These are phyloP conservation scores for Cichladusa arquata DNA, from an alignment of 2,113 vertebrate species.

Conservation along the genomic window DNA sequence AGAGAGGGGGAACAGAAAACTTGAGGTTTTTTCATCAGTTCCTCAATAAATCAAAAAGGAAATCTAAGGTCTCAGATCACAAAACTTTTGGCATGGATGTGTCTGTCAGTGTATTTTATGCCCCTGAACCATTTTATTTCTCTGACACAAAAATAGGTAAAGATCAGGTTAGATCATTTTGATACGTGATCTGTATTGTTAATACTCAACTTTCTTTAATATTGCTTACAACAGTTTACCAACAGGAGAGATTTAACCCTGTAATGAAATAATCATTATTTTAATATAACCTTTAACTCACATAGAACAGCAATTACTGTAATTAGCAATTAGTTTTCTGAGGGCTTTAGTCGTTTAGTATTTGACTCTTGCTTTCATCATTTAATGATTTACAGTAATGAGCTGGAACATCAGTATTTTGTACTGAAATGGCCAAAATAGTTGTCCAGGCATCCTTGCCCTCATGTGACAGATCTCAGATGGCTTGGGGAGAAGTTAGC, in stretches of 20 bases:
- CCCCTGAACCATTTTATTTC: neutral
- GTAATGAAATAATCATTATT: neutral
- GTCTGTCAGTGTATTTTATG: neutral
- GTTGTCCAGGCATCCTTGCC: slow-evolving; percentile 53
- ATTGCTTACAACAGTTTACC: neutral
- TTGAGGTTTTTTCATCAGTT: neutral
- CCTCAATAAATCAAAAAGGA: neutral
- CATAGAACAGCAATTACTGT: slow-evolving; percentile 23
- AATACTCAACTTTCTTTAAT: neutral
- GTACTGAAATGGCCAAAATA: slow-evolving; percentile 39
- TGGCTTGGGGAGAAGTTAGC: slow-evolving; percentile 38
- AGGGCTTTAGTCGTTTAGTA: neutral
- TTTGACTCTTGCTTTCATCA: slow-evolving; percentile 64
- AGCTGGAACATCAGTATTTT: slow-evolving; percentile 61
- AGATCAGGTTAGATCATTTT: neutral
- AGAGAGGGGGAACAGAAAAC: neutral
- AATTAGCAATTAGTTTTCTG: slow-evolving; percentile 51
- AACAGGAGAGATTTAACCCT: neutral
- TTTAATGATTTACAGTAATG: slow-evolving; percentile 64
- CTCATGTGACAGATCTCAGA: slow-evolving; percentile 64
- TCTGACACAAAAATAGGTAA: neutral
- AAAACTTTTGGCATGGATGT: neutral
- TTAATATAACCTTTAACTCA: slow-evolving; percentile 31
- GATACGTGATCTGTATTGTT: neutral
- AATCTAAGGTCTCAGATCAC: neutral